Percentiles rank a stretch among this genome's conserved stretches.
These are phyloP conservation scores for Macrotis lagotis DNA, from an alignment of 2,113 vertebrate genomes.

Conservation along the genomic window DNA sequence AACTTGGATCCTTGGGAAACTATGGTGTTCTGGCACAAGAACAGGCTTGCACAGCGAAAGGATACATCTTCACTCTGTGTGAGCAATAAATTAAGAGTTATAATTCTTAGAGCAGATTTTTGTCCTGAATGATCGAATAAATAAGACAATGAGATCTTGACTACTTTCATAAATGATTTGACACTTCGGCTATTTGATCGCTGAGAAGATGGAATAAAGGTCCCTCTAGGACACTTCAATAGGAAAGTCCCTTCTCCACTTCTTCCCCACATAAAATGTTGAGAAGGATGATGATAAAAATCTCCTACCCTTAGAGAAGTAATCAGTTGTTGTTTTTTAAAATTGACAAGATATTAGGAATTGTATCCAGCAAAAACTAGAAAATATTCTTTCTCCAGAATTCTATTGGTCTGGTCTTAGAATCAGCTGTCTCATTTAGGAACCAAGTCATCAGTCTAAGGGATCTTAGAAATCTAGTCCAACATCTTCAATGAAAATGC, in stretches of 20 bases:
- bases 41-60: not conserved
- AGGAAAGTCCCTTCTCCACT: not conserved
- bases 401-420: not conserved
- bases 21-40: too few relatives aligned
- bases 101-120: not conserved
- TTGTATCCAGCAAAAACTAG: not conserved
- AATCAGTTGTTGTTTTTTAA: not conserved
- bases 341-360: not conserved
- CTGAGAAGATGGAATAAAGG: not conserved
- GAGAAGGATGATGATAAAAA: not conserved
- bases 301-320: not conserved
- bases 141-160: not conserved
- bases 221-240: not conserved
- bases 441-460: not conserved
- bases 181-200: not conserved
- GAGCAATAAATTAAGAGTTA: fast-evolving
- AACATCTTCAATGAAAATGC: not conserved
- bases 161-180: not conserved
- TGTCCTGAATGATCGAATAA: not conserved
- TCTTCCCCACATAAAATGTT: not conserved
- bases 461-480: not conserved
- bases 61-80: fast-evolving
- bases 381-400: fast-evolving
- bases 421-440: not conserved
- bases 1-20: fast-evolving